A percentile compares a stretch with the other conserved stretches of the same genome.
phyloP scores from a whole-genome alignment of 2,888 invertebrate genomes.

The Chelonus formosanus region DNA sequence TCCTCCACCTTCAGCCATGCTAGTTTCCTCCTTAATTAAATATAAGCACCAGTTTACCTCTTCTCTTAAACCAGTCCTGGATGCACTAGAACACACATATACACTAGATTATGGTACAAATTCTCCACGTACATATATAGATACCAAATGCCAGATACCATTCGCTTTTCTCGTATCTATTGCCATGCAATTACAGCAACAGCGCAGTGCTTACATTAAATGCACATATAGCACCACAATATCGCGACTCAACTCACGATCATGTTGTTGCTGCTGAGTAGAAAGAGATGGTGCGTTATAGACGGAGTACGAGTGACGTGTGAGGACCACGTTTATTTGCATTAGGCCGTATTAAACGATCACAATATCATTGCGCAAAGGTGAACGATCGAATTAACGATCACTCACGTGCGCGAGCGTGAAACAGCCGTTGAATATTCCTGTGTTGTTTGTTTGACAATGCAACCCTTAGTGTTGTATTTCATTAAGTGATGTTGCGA shows the following conservation, averaged over 20 bases:
- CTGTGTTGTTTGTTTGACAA: conserved; percentile 26
- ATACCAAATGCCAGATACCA: conserved; percentile 20
- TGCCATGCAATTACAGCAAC: conserved; percentile 48
- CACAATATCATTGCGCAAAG: conserved; percentile 38
- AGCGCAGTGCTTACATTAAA: conserved; percentile 37
- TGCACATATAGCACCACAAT: conserved; percentile 33
- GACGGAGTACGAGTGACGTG: background rate
- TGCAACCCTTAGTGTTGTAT: conserved; percentile 14
- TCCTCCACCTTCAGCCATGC: conserved; percentile 40
- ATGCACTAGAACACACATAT: conserved; percentile 28
- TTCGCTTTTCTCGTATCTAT: conserved; percentile 39
- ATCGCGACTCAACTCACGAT: background rate
- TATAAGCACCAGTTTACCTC: conserved; percentile 58
- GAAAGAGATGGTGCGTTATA: background rate
- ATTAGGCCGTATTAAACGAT: conserved; percentile 40
- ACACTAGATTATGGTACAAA: conserved; percentile 24
- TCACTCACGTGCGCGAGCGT: conserved; percentile 26
- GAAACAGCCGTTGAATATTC: conserved; percentile 27
- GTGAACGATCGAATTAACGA: conserved; percentile 38
- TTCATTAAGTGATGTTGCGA: conserved; percentile 11
- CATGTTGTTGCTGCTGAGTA: no score
- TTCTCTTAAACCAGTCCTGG: conserved; percentile 43
- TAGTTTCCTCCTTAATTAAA: conserved; percentile 60
- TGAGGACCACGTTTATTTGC: conserved; percentile 35
- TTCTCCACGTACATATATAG: conserved; percentile 17